A percentile compares a stretch with the other conserved stretches of the same genome.
Conservation (phyloP, 2,888 invertebrate genomes). For the Agriopis aurantiaria region DNA sequence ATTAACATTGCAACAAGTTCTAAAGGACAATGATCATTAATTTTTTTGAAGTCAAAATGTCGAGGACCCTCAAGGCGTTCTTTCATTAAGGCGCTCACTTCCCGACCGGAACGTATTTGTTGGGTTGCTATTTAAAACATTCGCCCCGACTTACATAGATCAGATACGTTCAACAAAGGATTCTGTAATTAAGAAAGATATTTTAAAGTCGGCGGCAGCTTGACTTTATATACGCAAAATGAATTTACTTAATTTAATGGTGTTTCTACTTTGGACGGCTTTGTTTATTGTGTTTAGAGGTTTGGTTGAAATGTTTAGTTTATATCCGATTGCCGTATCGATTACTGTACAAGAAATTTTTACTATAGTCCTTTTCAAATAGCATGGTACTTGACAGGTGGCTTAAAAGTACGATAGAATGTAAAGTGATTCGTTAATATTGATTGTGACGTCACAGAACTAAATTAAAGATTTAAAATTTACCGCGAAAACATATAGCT, state of each 20-base stretch:
- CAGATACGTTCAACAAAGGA: conserved; percentile 86
- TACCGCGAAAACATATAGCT: too few species aligned
- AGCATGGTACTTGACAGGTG: too few species aligned
- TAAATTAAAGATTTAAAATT: too few species aligned
- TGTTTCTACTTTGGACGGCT: conserved; percentile 69
- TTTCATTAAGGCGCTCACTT: conserved; percentile 80
- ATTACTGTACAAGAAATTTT: background rate
- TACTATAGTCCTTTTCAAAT: too few species aligned
- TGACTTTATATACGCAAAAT: conserved; percentile 83
- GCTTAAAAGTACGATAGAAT: too few species aligned
- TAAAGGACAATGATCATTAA: too few species aligned
- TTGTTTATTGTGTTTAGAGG: conserved; percentile 51
- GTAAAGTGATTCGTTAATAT: too few species aligned
- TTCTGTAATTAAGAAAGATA: conserved; percentile 87
- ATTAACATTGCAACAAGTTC: too few species aligned
- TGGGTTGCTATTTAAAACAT: conserved; percentile 85
- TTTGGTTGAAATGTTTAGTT: conserved; percentile 17
- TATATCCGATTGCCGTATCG: conserved; percentile 4
- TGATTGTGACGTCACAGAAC: too few species aligned
- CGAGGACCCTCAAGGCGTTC: conserved; percentile 69
- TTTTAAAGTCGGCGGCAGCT: conserved; percentile 85
- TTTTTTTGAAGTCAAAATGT: background rate
- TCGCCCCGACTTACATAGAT: conserved; percentile 85
- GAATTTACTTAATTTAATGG: conserved; percentile 82
- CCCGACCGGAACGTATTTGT: conserved; percentile 83